Conservation (phyloP, 2,888 invertebrate species). For the Erynnis tages region DNA sequence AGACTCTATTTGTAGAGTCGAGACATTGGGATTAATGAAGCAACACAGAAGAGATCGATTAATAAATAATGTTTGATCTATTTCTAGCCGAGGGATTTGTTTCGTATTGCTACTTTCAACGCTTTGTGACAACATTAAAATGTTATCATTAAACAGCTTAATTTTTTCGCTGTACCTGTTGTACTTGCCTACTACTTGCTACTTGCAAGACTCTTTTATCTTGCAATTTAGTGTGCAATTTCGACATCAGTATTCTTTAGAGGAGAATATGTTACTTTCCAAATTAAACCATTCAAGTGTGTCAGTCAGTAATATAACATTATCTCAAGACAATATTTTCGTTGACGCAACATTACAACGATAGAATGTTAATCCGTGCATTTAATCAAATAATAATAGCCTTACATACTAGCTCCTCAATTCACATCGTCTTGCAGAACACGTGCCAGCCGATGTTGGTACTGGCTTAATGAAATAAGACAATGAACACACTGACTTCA, state of each 20-base stretch:
- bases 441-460: slow-evolving; percentile 41
- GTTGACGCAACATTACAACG: slow-evolving; percentile 25
- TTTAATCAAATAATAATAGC: slow-evolving; percentile 39
- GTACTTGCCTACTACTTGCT: no score
- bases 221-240: no score
- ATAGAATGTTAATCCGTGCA: slow-evolving; percentile 32
- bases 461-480: slow-evolving; percentile 31
- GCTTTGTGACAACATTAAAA: no score
- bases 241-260: no score
- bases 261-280: not conserved
- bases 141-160: no score
- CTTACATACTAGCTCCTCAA: slow-evolving; percentile 28
- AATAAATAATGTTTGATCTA: no score
- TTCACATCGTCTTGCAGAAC: slow-evolving; percentile 48
- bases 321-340: slow-evolving; percentile 8
- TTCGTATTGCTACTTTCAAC: no score
- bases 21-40: no score
- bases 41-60: no score
- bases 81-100: no score
- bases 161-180: no score
- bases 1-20: not conserved
- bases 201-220: no score
- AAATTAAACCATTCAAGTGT: not conserved
- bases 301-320: not conserved
- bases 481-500: slow-evolving; percentile 10